phyloP scores from a whole-genome alignment of 2,113 vertebrate species.

The Rhinolophus ferrumequinum region DNA sequence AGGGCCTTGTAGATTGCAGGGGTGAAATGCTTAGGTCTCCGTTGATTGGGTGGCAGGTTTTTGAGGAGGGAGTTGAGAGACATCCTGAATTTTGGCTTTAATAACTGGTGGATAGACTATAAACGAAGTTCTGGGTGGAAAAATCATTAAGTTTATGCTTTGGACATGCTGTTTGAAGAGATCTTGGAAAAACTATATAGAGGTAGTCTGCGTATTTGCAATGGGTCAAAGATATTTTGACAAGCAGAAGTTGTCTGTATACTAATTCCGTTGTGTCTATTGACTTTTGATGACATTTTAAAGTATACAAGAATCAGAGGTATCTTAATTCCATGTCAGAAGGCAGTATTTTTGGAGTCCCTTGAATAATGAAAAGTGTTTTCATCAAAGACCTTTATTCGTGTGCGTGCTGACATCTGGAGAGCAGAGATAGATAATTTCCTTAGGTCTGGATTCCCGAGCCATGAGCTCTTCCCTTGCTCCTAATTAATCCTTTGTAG shows the following conservation, averaged over 20 bases:
- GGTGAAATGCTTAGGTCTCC: neutral
- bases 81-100: neutral
- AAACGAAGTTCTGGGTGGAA: neutral
- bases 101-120: neutral
- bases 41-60: rapidly evolving
- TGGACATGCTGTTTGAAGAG: neutral
- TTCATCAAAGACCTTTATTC: constrained; percentile 79
- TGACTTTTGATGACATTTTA: constrained; percentile 34
- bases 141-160: neutral
- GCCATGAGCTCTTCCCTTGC: constrained; percentile 80
- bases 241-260: neutral
- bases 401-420: constrained; percentile 82
- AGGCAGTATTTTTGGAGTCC: constrained; percentile 69
- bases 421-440: constrained; percentile 85
- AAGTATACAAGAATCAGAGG: neutral
- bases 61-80: neutral
- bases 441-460: constrained; percentile 79
- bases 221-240: neutral
- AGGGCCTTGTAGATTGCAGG: rapidly evolving
- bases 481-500: constrained; percentile 96
- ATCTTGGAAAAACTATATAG: neutral
- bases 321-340: constrained; percentile 52
- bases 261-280: neutral
- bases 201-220: neutral
- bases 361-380: constrained; percentile 68